phyloP scores from a whole-genome alignment of 2,797 vertebrate genomes.

The Coregonus sp. region DNA sequence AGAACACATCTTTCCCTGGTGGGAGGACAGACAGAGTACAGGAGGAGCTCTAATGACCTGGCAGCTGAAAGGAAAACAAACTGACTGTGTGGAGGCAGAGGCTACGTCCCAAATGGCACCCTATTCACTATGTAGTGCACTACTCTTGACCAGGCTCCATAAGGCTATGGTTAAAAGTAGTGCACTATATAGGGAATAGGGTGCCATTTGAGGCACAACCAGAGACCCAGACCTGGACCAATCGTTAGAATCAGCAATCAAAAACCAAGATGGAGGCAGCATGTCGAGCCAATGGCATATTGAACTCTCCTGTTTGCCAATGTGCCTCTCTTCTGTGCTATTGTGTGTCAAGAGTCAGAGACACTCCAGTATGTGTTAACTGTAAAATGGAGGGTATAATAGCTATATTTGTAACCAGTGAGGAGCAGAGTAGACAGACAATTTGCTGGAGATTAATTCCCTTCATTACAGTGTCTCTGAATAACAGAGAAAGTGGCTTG shows the following conservation, averaged over 20 bases:
- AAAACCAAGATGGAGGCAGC: not conserved
- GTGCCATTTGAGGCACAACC: not conserved
- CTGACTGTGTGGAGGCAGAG: not conserved
- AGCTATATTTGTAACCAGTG: not conserved
- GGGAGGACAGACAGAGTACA: not conserved
- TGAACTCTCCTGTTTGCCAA: too few relatives aligned
- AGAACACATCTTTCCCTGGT: not conserved
- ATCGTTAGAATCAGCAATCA: not conserved
- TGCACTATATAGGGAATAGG: not conserved
- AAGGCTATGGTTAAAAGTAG: not conserved
- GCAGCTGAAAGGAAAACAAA: not conserved
- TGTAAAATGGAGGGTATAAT: too few relatives aligned
- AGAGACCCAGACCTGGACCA: not conserved
- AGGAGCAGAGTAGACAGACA: not conserved
- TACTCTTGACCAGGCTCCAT: too few relatives aligned
- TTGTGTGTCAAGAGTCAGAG: too few relatives aligned
- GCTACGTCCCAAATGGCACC: not conserved
- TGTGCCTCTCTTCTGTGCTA: too few relatives aligned
- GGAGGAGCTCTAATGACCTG: slow-evolving; percentile 9
- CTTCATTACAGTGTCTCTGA: not conserved
- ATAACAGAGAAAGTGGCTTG: not conserved
- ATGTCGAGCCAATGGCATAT: too few relatives aligned
- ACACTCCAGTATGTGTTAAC: too few relatives aligned
- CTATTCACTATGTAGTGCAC: not conserved
- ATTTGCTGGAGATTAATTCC: not conserved